phyloP scores from a whole-genome alignment of 2,888 invertebrate species.

The Lucinisca nassula region DNA sequence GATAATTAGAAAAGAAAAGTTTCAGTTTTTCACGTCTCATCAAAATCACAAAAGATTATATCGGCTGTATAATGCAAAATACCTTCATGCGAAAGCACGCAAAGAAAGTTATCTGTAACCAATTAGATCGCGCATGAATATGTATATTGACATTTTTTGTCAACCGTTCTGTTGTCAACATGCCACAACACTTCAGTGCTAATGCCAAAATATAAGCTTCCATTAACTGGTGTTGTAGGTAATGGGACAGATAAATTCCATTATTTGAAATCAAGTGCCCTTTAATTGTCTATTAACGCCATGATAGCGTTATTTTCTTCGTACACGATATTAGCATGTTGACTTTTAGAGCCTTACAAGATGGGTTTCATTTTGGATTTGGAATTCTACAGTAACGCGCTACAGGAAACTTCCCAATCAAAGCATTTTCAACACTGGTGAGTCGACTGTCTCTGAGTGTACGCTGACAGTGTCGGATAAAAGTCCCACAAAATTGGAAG shows the following conservation, averaged over 20 bases:
- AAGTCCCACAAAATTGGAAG: too few species aligned
- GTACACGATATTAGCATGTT: neutral
- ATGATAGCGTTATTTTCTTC: neutral
- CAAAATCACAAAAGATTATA: neutral
- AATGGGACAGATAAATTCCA: slow-evolving; percentile 53
- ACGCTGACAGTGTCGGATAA: too few species aligned
- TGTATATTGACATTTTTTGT: slow-evolving; percentile 4
- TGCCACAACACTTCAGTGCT: neutral
- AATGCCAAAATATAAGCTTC: neutral
- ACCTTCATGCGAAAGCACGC: neutral
- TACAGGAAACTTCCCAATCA: too few species aligned
- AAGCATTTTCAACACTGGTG: too few species aligned
- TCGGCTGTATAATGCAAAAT: neutral
- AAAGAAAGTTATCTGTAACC: neutral
- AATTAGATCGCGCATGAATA: neutral
- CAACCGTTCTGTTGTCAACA: neutral
- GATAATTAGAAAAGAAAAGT: neutral
- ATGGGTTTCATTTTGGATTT: slow-evolving; percentile 10
- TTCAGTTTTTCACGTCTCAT: neutral
- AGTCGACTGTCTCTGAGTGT: too few species aligned
- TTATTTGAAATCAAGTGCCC: slow-evolving; percentile 71
- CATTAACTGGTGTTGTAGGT: neutral
- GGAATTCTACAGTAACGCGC: neutral
- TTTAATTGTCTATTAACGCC: slow-evolving; percentile 76
- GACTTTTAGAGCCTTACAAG: slow-evolving; percentile 8